Evolutionary conservation across 2,888 invertebrate genomes (phyloP), one percentile per base, ranked within the genome.

Genomic region (Junonia oenone): DNA sequence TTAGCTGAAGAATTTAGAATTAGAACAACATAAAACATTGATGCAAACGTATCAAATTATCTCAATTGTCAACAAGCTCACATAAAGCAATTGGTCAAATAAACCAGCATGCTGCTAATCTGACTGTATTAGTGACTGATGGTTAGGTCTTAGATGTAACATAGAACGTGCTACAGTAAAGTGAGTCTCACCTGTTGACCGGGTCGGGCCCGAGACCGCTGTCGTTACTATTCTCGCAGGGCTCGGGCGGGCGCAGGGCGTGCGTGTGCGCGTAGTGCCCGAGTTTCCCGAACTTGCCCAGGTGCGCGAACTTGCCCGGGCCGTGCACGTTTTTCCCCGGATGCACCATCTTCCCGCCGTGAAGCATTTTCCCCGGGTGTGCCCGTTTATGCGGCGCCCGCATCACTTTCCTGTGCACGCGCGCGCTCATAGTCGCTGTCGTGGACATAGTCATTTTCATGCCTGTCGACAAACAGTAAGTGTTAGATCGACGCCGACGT

Each of bases 211-310:
- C 97, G 66, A 97, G 92, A 27, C 97, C 97, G 66, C 97, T 97
- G 84, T 97, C 97, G 89, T 96, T 96, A 62, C 96, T 97, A 84
- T 95, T 96, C 79, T 97, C 96, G 78, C 96, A 95, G 60, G 93
- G 93, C 75, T 92, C 91, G 37, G 91, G 81, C 49, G 90, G 89
- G 63, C 91, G 76, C 65, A 90, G 68, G 35, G 81, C 60, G 68
- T 91, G 91, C 73, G 88, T 81, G 81, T 89, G 83, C 62, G 88
- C 72, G 78, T 85, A 81, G 68, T 84, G 81, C 54, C 79, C 66
- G 59, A 81, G 68, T 69, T 86, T 81, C 61, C 82, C 82, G 74
- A 89, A 77, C 69, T 89, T 90, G 63, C 86, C 88, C 62, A 84
- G 73, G 64, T 78, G 73, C 33, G 72, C 68, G 56, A 72, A 68